phyloP scores from a whole-genome alignment of 1,140 invertebrate genomes.

The Melanaphis sacchari region DNA sequence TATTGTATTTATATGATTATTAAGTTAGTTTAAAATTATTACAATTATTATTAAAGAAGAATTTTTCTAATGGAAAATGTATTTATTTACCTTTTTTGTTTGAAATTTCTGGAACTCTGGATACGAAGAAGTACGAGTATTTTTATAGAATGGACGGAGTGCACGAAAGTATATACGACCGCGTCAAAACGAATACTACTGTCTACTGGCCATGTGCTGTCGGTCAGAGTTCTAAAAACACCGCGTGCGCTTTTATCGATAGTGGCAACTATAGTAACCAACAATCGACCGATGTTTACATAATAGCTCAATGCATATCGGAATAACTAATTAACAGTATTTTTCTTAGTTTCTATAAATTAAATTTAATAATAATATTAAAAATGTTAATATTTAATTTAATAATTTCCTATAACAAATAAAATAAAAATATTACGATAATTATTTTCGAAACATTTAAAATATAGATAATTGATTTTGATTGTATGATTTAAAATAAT shows the following conservation, averaged over 20 bases:
- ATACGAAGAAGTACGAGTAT: neutral
- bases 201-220: slow-evolving; percentile 28
- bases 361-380: too few relatives aligned
- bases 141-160: neutral
- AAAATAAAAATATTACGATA: too few relatives aligned
- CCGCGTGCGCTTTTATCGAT: slow-evolving; percentile 14
- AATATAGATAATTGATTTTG: neutral
- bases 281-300: slow-evolving; percentile 40
- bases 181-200: slow-evolving; percentile 29
- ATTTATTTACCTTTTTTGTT: slow-evolving; percentile 22
- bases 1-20: neutral
- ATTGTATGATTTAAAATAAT: too few relatives aligned
- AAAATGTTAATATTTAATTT: too few relatives aligned
- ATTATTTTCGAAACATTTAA: neutral
- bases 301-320: neutral
- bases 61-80: neutral
- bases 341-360: neutral
- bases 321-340: neutral
- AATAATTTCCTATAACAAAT: too few relatives aligned
- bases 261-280: neutral
- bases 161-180: neutral
- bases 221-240: neutral
- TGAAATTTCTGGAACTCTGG: neutral
- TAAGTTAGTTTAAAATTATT: neutral
- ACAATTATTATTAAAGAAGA: neutral